Conservation (phyloP, 2,797 vertebrate genomes). For the Scolopax bukidnonensis region DNA sequence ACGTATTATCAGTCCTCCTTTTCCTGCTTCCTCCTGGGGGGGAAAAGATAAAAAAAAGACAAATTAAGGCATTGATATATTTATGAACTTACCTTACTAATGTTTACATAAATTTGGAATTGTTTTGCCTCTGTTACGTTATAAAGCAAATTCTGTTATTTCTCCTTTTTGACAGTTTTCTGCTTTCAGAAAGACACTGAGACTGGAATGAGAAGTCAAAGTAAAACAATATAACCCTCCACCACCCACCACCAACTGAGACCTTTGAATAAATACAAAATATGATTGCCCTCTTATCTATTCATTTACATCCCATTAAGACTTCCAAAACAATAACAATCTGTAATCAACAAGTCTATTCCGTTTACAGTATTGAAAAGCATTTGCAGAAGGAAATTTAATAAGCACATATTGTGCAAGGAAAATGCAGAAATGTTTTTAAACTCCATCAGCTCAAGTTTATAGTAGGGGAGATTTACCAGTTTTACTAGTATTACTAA, state of each 20-base stretch:
- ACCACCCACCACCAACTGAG: neutral
- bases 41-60: neutral
- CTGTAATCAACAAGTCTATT: neutral
- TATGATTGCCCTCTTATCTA: rapidly evolving
- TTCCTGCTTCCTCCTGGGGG: slow-evolving; percentile 40
- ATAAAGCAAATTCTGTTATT: neutral
- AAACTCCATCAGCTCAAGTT: neutral
- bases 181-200: neutral
- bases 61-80: neutral
- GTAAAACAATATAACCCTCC: neutral
- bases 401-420: neutral
- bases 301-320: neutral
- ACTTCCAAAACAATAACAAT: neutral
- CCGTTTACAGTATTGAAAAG: neutral
- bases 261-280: neutral
- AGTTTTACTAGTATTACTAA: neutral
- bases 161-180: neutral
- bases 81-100: neutral
- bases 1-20: neutral
- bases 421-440: neutral
- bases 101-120: neutral
- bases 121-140: neutral
- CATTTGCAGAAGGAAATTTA: neutral
- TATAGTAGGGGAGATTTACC: neutral
- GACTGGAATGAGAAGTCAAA: neutral